phyloP scores from a whole-genome alignment of 2,797 vertebrate genomes.

The Malacoctenus gilli region DNA sequence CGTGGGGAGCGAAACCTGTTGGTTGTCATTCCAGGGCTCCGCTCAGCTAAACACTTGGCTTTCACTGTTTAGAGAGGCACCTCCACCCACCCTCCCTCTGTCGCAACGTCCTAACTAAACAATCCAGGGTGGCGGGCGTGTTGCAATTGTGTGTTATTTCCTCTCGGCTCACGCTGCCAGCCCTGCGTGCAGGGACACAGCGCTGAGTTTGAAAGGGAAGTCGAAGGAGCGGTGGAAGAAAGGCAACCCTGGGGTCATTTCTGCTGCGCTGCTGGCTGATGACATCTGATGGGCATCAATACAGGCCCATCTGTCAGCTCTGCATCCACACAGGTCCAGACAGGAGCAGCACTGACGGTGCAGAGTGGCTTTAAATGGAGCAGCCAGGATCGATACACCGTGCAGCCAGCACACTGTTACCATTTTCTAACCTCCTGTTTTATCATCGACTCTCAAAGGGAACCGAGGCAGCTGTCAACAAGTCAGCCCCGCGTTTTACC shows the following conservation, averaged over 20 bases:
- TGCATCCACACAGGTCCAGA: conserved; percentile 3
- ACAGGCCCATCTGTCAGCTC: too few relatives aligned
- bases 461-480: conserved; percentile 37
- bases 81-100: conserved; percentile 35
- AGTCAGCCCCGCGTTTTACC: too few relatives aligned
- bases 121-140: conserved; percentile 15
- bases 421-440: too few relatives aligned
- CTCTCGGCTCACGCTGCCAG: conserved; percentile 20
- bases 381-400: conserved; percentile 6
- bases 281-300: too few relatives aligned
- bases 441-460: conserved; percentile 47
- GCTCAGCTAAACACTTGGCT: conserved; percentile 17
- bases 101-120: conserved; percentile 47
- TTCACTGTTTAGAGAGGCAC: conserved; percentile 17
- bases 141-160: conserved; percentile 21
- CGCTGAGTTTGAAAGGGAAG: conserved; percentile 3
- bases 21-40: conserved; percentile 37
- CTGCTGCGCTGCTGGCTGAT: too few relatives aligned
- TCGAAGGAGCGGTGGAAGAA: not conserved
- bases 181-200: conserved; percentile 26
- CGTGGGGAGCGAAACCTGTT: conserved; percentile 32
- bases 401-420: too few relatives aligned
- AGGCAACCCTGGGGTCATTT: too few relatives aligned
- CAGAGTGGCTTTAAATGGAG: conserved; percentile 1
- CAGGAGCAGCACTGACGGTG: not conserved